These are phyloP conservation scores for Pungitius pungitius DNA, from an alignment of 2,113 vertebrate genomes.

Conservation along the genomic window DNA sequence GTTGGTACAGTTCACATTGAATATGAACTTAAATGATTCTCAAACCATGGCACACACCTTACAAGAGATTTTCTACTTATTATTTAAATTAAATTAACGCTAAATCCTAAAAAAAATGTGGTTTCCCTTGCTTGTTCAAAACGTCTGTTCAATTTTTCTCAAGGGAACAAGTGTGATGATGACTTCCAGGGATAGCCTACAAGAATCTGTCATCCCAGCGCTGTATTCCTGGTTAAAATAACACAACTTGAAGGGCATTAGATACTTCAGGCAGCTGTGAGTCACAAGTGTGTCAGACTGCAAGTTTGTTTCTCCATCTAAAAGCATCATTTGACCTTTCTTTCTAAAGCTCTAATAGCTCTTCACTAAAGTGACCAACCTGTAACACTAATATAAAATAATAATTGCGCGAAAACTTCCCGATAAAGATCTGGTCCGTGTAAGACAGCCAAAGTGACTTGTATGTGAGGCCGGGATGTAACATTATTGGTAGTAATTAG, in stretches of 20 bases:
- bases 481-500: constrained; percentile 62
- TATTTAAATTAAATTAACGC: too few relatives aligned
- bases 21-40: neutral
- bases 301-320: neutral
- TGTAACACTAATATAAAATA: neutral
- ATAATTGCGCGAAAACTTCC: neutral
- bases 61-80: too few relatives aligned
- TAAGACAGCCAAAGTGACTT: constrained; percentile 37
- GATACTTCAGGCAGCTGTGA: neutral
- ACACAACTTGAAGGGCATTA: neutral
- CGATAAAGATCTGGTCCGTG: neutral
- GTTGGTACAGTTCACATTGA: neutral
- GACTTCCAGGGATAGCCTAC: neutral
- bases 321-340: constrained; percentile 12
- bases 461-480: constrained; percentile 29
- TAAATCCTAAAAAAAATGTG: too few relatives aligned
- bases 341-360: neutral
- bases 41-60: neutral
- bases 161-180: neutral
- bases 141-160: too few relatives aligned
- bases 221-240: neutral
- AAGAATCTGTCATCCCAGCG: neutral
- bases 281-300: neutral
- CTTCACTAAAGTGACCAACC: neutral
- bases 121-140: too few relatives aligned